Base-by-base conservation (phyloP, 2,113 vertebrate genomes). In the Channa maculata region DNA sequence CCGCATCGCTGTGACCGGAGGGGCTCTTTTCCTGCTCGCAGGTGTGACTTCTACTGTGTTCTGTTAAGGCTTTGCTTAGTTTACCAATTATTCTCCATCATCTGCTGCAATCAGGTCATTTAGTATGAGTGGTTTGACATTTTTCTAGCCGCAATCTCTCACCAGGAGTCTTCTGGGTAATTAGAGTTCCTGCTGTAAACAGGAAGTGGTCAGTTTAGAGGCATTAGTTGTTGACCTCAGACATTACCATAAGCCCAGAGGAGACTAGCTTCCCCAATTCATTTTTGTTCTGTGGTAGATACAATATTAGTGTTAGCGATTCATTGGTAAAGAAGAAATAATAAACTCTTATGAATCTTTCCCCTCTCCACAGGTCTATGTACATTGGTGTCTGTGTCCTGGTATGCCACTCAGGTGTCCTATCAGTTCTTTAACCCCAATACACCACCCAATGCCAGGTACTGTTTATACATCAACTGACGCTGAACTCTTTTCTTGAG, bases 381-480 rank as follows among this genome's bases (percentile, higher is more conserved):
- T 82, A 96, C 97, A 0, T 58, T 99, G 89, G 94, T 97, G 0
- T 97, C 97, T 0, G 97, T 99, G 79, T 98, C 98, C 0, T 95
- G 97, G 96, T 99, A 99, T 0, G 98, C 97, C 13, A 95, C 96
- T 0, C 96, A 95, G 68, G 97, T 99, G 83, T 97, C 97, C 63
- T 90, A 95, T 45, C 97, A 98, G 87, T 99, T 99, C 93, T 99
- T 99, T 92, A 96, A 95, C 41, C 95, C 97, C 9, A 97, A 94
- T 68, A 96, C 95, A n/a, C 97, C 97, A 5, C 76, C 94, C 75
- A 99, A 99, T 0, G 96, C 98, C 82, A 96, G 95, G 97, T 99
- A 89, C 24, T 24, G 24, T 24, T 24, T 90, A 91, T 58, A 3
- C 2, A 6, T 12, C 3, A 9, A 10, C 38, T 24, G 4, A 14